phyloP scores from a whole-genome alignment of 2,113 vertebrate genomes.

The Engraulis encrasicolus region DNA sequence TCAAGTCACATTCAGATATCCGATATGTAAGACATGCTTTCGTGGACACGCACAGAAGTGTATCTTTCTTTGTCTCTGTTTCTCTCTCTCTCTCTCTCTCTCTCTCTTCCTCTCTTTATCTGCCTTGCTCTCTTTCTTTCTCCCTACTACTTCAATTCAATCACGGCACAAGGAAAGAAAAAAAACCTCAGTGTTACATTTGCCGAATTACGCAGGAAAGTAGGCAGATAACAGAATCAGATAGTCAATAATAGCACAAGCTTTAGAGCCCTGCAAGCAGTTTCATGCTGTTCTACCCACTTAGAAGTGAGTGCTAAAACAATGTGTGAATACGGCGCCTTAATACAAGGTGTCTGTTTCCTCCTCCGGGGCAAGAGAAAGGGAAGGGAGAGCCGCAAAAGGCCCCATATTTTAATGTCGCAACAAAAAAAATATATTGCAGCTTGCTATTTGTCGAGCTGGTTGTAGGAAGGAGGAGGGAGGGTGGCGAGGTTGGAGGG shows the following conservation, averaged over 20 bases:
- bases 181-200: conserved; percentile 3
- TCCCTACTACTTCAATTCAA: neutral
- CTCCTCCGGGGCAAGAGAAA: conserved; percentile 56
- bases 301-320: conserved; percentile 45
- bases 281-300: conserved; percentile 17
- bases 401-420: conserved; percentile 60
- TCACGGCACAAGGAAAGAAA: neutral
- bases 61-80: neutral
- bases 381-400: conserved; percentile 29
- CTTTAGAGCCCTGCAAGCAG: conserved; percentile 10
- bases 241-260: conserved; percentile 22
- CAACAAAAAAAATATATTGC: conserved; percentile 57
- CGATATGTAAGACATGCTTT: neutral
- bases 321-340: conserved; percentile 59
- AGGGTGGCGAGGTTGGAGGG: neutral
- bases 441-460: conserved; percentile 59
- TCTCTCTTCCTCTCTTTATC: neutral
- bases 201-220: conserved; percentile 1
- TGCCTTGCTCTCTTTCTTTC: neutral
- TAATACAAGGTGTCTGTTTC: conserved; percentile 66
- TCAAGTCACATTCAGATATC: conserved; percentile 5
- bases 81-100: neutral
- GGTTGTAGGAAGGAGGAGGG: conserved; percentile 40
- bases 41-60: neutral
- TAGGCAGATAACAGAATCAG: conserved; percentile 14